Percentiles rank a stretch among this genome's conserved stretches.
Conservation (phyloP, 2,113 vertebrate genomes). For the Rhizomys pruinosus region DNA sequence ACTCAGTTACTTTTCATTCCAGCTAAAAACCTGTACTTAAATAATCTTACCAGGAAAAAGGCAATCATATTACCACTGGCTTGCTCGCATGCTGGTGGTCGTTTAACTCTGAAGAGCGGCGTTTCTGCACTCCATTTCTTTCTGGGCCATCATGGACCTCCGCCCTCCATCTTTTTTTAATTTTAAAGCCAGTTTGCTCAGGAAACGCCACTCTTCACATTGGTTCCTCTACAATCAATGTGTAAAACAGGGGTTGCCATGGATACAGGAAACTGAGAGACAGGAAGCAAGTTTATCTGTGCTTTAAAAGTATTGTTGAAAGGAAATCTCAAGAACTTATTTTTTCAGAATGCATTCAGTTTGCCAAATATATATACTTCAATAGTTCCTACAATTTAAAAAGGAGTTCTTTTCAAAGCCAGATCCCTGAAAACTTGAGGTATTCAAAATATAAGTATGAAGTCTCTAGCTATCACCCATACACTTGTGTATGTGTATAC, state of each 20-base stretch:
- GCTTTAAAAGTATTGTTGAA: slow-evolving; percentile 86
- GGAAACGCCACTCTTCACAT: slow-evolving; percentile 86
- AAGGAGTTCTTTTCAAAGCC: slow-evolving; percentile 35
- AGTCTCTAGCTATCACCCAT: background rate
- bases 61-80: slow-evolving; percentile 73
- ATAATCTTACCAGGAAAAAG: slow-evolving; percentile 85
- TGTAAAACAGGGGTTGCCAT: slow-evolving; percentile 87
- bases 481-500: background rate
- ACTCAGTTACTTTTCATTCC: slow-evolving; percentile 41
- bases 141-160: slow-evolving; percentile 34
- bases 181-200: slow-evolving; percentile 80
- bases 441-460: slow-evolving; percentile 33
- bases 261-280: slow-evolving; percentile 91
- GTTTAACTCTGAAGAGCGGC: slow-evolving; percentile 10
- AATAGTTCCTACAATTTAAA: slow-evolving; percentile 43
- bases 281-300: slow-evolving; percentile 89
- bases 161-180: slow-evolving; percentile 66
- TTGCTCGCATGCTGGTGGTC: slow-evolving; percentile 51
- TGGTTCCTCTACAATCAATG: slow-evolving; percentile 79
- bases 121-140: slow-evolving; percentile 65
- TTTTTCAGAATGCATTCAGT: slow-evolving; percentile 78
- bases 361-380: slow-evolving; percentile 50
- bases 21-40: slow-evolving; percentile 66
- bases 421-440: slow-evolving; percentile 15
- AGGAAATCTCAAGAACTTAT: slow-evolving; percentile 83